Percentiles rank a stretch among this genome's conserved stretches.
Conservation (phyloP, 2,797 vertebrate genomes). For the Scolopax rusticola region DNA sequence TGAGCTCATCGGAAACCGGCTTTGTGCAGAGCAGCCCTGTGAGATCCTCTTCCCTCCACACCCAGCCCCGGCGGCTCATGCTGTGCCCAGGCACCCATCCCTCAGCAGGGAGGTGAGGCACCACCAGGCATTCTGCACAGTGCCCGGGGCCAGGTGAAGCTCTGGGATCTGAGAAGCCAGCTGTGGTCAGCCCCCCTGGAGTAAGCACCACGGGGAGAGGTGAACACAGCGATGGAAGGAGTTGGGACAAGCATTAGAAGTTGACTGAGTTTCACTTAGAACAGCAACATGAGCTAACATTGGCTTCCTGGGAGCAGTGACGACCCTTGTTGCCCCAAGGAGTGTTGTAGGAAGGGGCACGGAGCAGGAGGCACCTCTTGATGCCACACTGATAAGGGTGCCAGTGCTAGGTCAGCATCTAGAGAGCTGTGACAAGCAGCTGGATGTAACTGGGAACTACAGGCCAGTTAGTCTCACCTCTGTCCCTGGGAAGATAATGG, state of each 20-base stretch:
- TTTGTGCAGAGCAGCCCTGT: background rate
- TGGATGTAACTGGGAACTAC: too few relatives aligned
- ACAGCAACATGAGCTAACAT: background rate
- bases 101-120: background rate
- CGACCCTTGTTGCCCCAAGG: constrained; percentile 26
- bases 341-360: constrained; percentile 19
- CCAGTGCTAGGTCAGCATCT: constrained; percentile 19
- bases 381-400: constrained; percentile 1
- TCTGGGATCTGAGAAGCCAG: background rate
- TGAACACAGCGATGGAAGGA: background rate
- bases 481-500: too few relatives aligned
- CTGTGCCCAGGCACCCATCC: background rate
- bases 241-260: background rate
- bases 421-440: constrained; percentile 19
- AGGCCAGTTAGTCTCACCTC: too few relatives aligned
- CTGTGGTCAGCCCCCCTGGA: background rate
- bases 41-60: background rate
- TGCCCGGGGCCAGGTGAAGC: rapidly evolving
- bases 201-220: background rate
- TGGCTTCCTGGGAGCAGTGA: constrained; percentile 40
- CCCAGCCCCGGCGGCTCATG: background rate
- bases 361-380: constrained; percentile 33
- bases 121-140: rapidly evolving
- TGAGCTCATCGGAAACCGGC: constrained; percentile 39
- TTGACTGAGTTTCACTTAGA: background rate